These are phyloP conservation scores for Pycnonotus jocosus DNA, from an alignment of 2,113 vertebrate genomes.

Conservation along the genomic window DNA sequence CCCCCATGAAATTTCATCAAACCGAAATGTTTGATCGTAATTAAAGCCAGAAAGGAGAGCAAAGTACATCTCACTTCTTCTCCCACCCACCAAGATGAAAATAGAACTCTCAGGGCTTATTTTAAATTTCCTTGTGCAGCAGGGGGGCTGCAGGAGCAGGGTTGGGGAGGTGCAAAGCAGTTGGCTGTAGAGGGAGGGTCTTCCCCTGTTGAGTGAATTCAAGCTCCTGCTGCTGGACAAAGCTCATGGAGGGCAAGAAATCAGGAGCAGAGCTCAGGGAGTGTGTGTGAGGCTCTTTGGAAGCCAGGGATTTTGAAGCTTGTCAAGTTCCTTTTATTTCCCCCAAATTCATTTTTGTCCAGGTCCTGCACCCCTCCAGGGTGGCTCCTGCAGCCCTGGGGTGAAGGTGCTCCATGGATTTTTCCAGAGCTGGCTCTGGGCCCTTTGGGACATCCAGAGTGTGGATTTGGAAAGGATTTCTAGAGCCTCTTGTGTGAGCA, in stretches of 20 bases:
- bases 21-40: slow-evolving; percentile 29
- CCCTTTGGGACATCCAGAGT: neutral
- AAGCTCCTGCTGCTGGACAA: neutral
- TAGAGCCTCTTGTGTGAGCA: neutral
- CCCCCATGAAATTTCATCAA: neutral
- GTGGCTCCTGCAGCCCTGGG: neutral
- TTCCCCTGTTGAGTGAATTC: neutral
- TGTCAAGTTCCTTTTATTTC: neutral
- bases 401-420: neutral
- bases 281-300: neutral
- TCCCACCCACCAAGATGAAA: slow-evolving; percentile 56
- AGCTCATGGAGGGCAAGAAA: neutral
- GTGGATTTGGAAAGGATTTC: neutral
- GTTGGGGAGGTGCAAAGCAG: neutral
- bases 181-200: neutral
- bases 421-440: neutral
- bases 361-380: neutral
- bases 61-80: neutral
- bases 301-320: neutral
- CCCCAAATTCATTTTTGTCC: neutral
- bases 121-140: neutral
- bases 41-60: slow-evolving; percentile 35
- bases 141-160: neutral
- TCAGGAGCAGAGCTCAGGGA: neutral
- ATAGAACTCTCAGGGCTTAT: neutral